Evolutionary conservation across 2,888 invertebrate species (phyloP).

Genomic region (Xanthia togata): DNA sequence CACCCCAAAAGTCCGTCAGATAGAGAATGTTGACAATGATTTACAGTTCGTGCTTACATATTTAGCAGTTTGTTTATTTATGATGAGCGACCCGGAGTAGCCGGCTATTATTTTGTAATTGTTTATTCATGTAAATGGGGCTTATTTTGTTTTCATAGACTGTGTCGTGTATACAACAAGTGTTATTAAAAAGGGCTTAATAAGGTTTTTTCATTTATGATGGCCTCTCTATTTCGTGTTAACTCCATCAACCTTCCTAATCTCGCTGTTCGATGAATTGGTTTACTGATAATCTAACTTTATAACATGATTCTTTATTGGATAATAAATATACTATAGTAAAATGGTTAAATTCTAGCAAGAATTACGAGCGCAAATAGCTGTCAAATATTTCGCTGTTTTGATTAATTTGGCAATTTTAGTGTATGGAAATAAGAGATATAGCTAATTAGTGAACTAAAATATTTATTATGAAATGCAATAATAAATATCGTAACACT

Average conservation of each 20-base stretch:
- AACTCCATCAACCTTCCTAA: neutral
- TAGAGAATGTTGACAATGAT: constrained; percentile 61
- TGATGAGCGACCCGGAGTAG: constrained; percentile 49
- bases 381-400: too few species aligned
- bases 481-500: too few species aligned
- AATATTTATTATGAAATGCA: too few species aligned
- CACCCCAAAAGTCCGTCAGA: constrained; percentile 23
- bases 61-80: constrained; percentile 61
- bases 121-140: constrained; percentile 58
- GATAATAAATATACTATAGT: neutral
- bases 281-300: neutral
- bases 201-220: neutral
- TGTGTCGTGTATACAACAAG: constrained; percentile 32
- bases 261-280: neutral
- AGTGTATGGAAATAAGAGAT: too few species aligned
- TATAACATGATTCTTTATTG: neutral
- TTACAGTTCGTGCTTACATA: constrained; percentile 58
- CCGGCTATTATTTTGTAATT: constrained; percentile 61
- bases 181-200: constrained; percentile 8
- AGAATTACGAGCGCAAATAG: too few species aligned
- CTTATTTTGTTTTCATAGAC: constrained; percentile 39
- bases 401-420: too few species aligned
- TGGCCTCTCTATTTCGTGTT: neutral
- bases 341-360: too few species aligned
- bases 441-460: too few species aligned